Evolutionary conservation across 92 coral and sea anemone genomes (phyloP).

Genomic region (Actinostola sp.): DNA sequence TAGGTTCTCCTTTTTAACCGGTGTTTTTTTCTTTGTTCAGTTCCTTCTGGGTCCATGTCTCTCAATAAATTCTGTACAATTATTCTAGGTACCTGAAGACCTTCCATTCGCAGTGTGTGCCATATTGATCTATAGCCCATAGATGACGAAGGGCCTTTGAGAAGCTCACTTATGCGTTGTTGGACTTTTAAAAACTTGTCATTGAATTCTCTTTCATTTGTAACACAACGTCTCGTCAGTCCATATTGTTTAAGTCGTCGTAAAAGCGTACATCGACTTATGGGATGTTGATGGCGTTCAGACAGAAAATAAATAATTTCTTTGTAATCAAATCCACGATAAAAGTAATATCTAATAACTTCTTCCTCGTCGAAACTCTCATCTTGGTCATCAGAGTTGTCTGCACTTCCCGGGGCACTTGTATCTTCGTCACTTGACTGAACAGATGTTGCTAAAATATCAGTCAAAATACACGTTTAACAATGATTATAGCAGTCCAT

Average conservation of each 20-base stretch:
- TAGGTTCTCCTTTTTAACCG: slow-evolving; percentile 44
- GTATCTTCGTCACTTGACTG: background rate
- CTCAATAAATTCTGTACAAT: slow-evolving; percentile 64
- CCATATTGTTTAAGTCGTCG: slow-evolving; percentile 20
- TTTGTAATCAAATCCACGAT: slow-evolving; percentile 7
- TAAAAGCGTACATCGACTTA: slow-evolving; percentile 10
- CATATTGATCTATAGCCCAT: slow-evolving; percentile 41
- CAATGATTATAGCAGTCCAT: too few species aligned
- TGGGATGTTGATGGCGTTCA: slow-evolving; percentile 17
- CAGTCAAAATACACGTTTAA: slow-evolving; percentile 21
- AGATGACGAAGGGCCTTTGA: slow-evolving; percentile 12
- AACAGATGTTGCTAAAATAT: slow-evolving; percentile 5
- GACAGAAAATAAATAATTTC: slow-evolving; percentile 14
- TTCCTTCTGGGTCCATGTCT: slow-evolving; percentile 65
- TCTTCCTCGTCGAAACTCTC: slow-evolving; percentile 17
- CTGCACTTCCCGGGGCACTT: background rate
- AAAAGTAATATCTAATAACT: slow-evolving; percentile 16
- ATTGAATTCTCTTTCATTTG: slow-evolving; percentile 4
- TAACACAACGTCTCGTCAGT: slow-evolving; percentile 17
- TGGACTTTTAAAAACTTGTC: background rate
- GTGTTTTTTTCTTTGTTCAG: slow-evolving; percentile 43
- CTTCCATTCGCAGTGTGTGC: slow-evolving; percentile 68
- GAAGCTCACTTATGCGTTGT: slow-evolving; percentile 20
- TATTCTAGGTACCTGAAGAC: slow-evolving; percentile 52
- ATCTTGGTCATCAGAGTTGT: background rate